Evolutionary conservation across 2,797 vertebrate species (phyloP), one percentile per base, ranked within the genome.

Genomic region (Apogon talboti): DNA sequence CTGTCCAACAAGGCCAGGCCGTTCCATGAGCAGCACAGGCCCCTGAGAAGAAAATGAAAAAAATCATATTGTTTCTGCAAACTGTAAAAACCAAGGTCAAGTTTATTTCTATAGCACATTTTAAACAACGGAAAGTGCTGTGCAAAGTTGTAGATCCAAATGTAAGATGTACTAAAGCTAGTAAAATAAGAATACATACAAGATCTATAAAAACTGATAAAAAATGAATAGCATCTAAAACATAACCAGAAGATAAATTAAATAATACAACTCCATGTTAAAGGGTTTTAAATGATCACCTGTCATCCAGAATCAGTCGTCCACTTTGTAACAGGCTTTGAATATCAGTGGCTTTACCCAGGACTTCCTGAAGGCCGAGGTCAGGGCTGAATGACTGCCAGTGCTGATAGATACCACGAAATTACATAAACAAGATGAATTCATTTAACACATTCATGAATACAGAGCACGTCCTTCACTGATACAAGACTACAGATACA

Each of bases 1-100:
- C 95, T 93, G 90, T 98, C 97, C 77, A 98, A 83, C 66, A 98
- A 78, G 2, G 94, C 93, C 79, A 98, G 89, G 4, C 97, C 97
- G 0, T 92, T 84, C 95, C 93, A 92, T 9, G 95, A 94, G 87
- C 96, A 98, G 14, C 95, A 93, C 55, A 99, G 88, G n/a, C 96
- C 95, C 5, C 97, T 98, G 68, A 38, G 30, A 2, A 51, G 9
- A 33, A 21, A 69, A 72, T 35, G 16, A 49, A 4, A 45, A 11
- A 28, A 19, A 79, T 15, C 33, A 5, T 2, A 30, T 5, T 30
- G 7, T 1, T 35, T 28, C 30, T 38, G 3, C 12, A 2, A 1
- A 8, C 7, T 4, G 1, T 28, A 13, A 57, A n/a, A n/a, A 60
- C n/a, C n/a, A n/a, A 21, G 19, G 19, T 21, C 19, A 21, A 3